Evolutionary conservation across 2,113 vertebrate genomes (phyloP), one percentile per base, ranked within the genome.

Genomic region (Gopherus flavomarginatus): DNA sequence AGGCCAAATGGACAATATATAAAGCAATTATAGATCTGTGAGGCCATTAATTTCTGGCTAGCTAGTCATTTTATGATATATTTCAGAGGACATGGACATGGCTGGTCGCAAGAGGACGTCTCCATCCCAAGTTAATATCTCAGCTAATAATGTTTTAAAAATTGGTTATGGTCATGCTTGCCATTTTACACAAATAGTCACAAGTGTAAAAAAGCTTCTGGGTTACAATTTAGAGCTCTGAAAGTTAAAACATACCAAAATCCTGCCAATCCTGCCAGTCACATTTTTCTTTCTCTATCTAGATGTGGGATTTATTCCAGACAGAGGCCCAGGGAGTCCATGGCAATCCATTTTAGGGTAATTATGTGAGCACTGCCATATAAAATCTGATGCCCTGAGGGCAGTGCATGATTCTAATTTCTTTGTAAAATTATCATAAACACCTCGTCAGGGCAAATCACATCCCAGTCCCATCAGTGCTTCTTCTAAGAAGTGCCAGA

Each of bases 391-490:
- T 90, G 92, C n/a, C 87, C 94, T 94, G 72, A 94, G 92, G 92
- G 94, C 83, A 91, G 82, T 90, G 90, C 82, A 83, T 35, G 22
- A 35, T 90, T 85, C 82, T 92, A 92, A 81, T 44, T 90, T 57
- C 72, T 95, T 94, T 88, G 47, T 87, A 91, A 95, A 56, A 93
- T 95, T 96, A 94, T 95, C 83, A 69, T 87, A 92, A 90, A 89
- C 80, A 89, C 90, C 85, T 96, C 87, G 77, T 83, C 86, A 88
- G 85, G 85, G 77, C 75, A 91, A 93, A 52, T 49, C 79, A 80
- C 87, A 65, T 81, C 75, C 84, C 92, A 85, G 57, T 94, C 96
- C 96, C 49, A 42, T 89, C 78, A 85, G 13, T 62, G 47, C 54
- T 94, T 95, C 82, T 95, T 94, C 52, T 44, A 27, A 50, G 49